Evolutionary conservation across 1,140 invertebrate species (phyloP).

Genomic region (Hylaeus anthracinus): DNA sequence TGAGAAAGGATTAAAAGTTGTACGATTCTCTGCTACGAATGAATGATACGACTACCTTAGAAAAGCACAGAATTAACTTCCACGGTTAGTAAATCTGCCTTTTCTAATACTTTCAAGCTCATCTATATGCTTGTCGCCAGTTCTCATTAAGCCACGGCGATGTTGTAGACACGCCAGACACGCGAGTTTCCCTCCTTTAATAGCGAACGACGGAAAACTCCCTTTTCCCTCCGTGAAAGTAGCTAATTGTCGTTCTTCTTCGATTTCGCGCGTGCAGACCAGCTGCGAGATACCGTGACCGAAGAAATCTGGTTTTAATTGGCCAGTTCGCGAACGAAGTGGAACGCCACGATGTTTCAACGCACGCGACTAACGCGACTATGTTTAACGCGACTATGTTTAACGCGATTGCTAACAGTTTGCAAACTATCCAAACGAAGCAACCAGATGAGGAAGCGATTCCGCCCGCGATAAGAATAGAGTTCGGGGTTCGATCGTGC

Average conservation of each 20-base stretch:
- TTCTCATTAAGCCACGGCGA: no score
- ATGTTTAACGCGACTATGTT: neutral
- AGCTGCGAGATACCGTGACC: neutral
- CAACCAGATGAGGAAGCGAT: neutral
- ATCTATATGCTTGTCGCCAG: no score
- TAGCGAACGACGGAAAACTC: slow-evolving; percentile 6
- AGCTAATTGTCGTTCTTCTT: slow-evolving; percentile 28
- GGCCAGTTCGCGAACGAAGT: neutral
- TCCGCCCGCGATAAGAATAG: slow-evolving; percentile 12
- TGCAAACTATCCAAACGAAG: neutral
- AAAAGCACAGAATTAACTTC: no score
- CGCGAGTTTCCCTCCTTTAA: slow-evolving; percentile 32
- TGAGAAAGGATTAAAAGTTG: no score
- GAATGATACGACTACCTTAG: no score
- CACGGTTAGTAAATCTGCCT: no score
- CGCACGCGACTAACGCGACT: slow-evolving; percentile 18
- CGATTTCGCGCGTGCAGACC: neutral
- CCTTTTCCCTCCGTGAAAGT: slow-evolving; percentile 24
- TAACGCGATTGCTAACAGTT: neutral
- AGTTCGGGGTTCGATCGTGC: slow-evolving; percentile 15
- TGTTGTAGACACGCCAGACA: slow-evolving; percentile 2
- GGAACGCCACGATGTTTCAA: neutral
- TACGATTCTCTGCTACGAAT: no score
- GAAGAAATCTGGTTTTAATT: slow-evolving; percentile 36
- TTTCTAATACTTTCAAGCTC: no score